Evolutionary conservation across 1,140 invertebrate genomes (phyloP).

Genomic region (Heterodera schachtii): DNA sequence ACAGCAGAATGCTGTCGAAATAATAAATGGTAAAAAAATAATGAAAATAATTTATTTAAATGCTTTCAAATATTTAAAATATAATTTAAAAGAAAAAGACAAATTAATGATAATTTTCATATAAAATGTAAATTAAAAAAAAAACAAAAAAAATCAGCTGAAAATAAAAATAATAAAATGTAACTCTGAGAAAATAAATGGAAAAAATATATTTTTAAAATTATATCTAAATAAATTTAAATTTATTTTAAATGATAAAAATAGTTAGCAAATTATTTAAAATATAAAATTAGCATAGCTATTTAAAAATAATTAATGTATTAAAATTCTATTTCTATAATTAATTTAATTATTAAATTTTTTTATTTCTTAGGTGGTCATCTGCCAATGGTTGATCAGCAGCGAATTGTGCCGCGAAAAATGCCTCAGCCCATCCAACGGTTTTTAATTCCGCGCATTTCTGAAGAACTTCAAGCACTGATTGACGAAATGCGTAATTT

Average conservation of each 20-base stretch:
- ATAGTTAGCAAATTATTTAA: too few species aligned
- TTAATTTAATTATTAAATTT: background rate
- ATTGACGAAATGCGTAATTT: constrained; percentile 64
- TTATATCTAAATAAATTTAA: too few species aligned
- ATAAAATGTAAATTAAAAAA: too few species aligned
- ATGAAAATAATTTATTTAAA: background rate
- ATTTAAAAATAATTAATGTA: background rate
- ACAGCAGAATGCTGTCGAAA: background rate
- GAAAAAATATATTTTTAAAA: too few species aligned
- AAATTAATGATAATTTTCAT: too few species aligned
- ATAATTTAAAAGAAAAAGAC: too few species aligned
- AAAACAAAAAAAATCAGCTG: too few species aligned
- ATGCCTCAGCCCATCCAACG: background rate
- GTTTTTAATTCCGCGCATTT: constrained; percentile 8
- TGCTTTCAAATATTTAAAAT: too few species aligned
- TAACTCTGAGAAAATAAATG: too few species aligned
- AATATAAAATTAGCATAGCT: too few species aligned
- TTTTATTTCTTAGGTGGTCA: background rate
- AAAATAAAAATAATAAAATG: too few species aligned
- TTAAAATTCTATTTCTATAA: background rate
- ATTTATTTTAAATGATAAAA: too few species aligned
- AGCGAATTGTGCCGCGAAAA: constrained; percentile 9
- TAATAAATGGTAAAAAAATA: constrained; percentile 12
- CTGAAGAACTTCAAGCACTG: constrained; percentile 53
- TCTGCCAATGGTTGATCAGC: background rate